These are phyloP conservation scores for Callyntrura guangdongensis DNA, from an alignment of 2,888 invertebrate species.

Conservation along the genomic window DNA sequence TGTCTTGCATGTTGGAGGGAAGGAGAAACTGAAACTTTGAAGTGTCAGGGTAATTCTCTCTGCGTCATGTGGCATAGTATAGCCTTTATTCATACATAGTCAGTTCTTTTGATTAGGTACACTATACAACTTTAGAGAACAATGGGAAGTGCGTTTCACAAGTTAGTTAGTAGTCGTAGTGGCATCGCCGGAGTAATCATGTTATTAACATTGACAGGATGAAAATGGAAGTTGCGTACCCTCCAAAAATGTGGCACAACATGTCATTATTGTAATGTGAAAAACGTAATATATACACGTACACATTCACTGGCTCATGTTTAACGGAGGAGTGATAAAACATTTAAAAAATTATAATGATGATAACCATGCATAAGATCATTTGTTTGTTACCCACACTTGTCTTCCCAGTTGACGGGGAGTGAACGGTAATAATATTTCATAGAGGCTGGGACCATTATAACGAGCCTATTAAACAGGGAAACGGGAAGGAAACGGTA, in stretches of 20 bases:
- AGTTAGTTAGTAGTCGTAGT: neutral
- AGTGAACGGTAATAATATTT: conserved; percentile 63
- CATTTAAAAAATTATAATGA: neutral
- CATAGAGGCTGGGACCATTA: conserved; percentile 56
- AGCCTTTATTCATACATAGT: neutral
- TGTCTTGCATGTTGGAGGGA: neutral
- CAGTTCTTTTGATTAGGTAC: neutral
- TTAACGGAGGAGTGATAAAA: conserved; percentile 49
- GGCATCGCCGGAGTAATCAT: neutral
- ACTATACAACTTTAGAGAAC: neutral
- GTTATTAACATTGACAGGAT: conserved; percentile 30
- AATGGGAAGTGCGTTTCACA: neutral
- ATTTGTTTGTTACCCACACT: conserved; percentile 61
- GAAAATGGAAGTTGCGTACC: conserved; percentile 20
- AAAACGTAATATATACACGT: conserved; percentile 54
- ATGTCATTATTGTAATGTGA: conserved; percentile 55
- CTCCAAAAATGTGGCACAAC: conserved; percentile 32
- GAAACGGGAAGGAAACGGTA: conserved; percentile 62
- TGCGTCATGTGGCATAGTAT: neutral
- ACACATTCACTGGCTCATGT: too few relatives aligned
- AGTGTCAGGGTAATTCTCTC: conserved; percentile 1
- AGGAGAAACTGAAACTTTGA: conserved; percentile 10
- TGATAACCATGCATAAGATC: conserved; percentile 26
- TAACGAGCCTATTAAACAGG: conserved; percentile 63
- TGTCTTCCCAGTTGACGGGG: conserved; percentile 57